Evolutionary conservation across 2,888 invertebrate species (phyloP), one percentile per base, ranked within the genome.

Genomic region (Amphimallon solstitiale): DNA sequence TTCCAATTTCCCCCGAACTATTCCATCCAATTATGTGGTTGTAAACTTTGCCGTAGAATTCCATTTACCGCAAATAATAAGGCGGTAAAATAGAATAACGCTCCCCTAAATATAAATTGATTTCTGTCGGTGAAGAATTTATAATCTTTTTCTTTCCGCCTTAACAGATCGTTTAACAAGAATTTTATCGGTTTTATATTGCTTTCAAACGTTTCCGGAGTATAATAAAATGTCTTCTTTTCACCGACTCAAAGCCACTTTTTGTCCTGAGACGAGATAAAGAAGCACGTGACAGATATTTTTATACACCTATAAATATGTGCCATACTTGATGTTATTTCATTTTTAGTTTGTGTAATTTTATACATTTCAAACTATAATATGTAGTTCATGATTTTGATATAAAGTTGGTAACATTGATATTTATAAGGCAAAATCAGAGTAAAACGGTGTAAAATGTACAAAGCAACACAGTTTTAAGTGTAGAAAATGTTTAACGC

Each of bases 131-230:
- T 43, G 17, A 43, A 43, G 43, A 43, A 43, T 43, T n/a, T 12
- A 43, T 43, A 14, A 43, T 43, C 43, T 43, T 29, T 29, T 29
- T 9, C 29, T 29, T 29, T 29, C 6, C 29, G 29, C 7, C 9
- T 29, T 29, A 29, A 29, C 29, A 29, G 29, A 29, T 29, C 43
- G 43, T 12, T 43, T 15, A 43, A 14, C 43, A 14, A 7, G 43
- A 17, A 14, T 43, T 43, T 43, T 43, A 43, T 43, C 17, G 43
- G 43, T 17, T 15, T 43, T 43, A 43, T 43, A 14, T 43, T 43
- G 43, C 43, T 9, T 15, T 17, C 43, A 17, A 14, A 40, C 43
- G 7, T 2, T 14, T 15, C 14, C 43, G 9, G 40, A 14, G n/a
- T 15, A 43, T 7, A 43, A 43, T 43, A 43, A 43, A 43, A 43